Percentiles rank a stretch among this genome's conserved stretches.
phyloP scores from a whole-genome alignment of 2,888 invertebrate species.

The Lasioglossum zephyrum region DNA sequence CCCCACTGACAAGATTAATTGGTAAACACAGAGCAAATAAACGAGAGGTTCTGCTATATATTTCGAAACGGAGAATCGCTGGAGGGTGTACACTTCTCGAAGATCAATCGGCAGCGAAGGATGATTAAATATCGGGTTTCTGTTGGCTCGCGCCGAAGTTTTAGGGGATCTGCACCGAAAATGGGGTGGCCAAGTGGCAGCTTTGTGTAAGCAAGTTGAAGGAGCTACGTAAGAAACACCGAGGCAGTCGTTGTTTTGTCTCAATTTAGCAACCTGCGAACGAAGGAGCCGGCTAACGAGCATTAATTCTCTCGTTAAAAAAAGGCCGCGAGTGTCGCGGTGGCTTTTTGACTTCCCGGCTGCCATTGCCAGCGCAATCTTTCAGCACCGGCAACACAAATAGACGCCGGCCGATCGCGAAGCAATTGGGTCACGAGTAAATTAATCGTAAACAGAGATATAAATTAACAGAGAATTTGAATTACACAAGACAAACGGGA shows the following conservation, averaged over 20 bases:
- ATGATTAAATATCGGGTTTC: neutral
- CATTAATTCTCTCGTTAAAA: neutral
- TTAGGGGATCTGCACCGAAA: neutral
- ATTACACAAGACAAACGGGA: neutral
- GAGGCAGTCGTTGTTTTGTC: neutral
- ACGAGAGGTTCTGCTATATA: neutral
- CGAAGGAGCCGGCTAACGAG: neutral
- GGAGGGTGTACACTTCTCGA: neutral
- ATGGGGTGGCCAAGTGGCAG: neutral
- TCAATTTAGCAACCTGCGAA: neutral
- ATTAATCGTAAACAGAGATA: slow-evolving; percentile 5
- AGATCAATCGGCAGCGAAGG: neutral
- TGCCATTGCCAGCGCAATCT: neutral
- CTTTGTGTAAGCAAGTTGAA: neutral
- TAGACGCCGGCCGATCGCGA: neutral
- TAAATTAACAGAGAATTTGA: neutral
- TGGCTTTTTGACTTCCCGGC: neutral
- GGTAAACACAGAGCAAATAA: neutral
- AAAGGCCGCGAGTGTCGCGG: neutral
- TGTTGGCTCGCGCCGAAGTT: neutral
- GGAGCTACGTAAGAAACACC: neutral
- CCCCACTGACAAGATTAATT: neutral
- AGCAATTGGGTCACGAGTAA: neutral
- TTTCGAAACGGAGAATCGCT: neutral
- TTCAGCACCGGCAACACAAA: neutral